Evolutionary conservation across 2,797 vertebrate genomes (phyloP).

Genomic region (Telmatherina bonti): DNA sequence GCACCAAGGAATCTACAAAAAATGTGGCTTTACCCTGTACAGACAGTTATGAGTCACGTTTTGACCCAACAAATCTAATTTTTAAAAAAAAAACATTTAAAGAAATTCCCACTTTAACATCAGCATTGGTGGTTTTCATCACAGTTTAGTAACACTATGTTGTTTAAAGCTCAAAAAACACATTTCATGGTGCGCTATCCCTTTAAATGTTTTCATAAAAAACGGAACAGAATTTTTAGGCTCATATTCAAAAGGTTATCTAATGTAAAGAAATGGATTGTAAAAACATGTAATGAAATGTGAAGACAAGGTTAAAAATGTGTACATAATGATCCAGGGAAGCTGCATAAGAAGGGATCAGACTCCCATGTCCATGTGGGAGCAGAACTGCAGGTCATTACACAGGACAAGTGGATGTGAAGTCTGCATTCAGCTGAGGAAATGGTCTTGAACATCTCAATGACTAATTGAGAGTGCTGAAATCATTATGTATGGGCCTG

Average conservation of each 20-base stretch:
- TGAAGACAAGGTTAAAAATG: background rate
- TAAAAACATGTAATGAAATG: background rate
- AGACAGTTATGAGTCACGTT: too few species aligned
- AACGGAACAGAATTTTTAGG: background rate
- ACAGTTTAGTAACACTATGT: too few species aligned
- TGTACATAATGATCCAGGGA: background rate
- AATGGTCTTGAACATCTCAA: slow-evolving; percentile 28
- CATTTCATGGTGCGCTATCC: too few species aligned
- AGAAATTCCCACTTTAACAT: too few species aligned
- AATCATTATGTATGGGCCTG: slow-evolving; percentile 14
- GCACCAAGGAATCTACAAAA: too few species aligned
- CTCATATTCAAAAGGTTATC: background rate
- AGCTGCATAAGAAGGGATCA: background rate
- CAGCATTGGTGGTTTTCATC: too few species aligned
- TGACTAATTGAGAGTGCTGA: slow-evolving; percentile 17
- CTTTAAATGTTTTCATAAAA: too few species aligned
- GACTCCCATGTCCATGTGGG: background rate
- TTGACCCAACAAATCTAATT: too few species aligned
- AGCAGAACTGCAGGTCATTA: slow-evolving; percentile 1
- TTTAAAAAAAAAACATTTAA: too few species aligned
- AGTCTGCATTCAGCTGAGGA: slow-evolving; percentile 21
- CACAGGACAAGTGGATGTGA: slow-evolving; percentile 3
- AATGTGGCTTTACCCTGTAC: too few species aligned
- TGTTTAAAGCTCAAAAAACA: too few species aligned
- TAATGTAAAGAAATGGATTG: background rate